phyloP scores from a whole-genome alignment of 2,797 vertebrate species.

The Cossypha heuglini region DNA sequence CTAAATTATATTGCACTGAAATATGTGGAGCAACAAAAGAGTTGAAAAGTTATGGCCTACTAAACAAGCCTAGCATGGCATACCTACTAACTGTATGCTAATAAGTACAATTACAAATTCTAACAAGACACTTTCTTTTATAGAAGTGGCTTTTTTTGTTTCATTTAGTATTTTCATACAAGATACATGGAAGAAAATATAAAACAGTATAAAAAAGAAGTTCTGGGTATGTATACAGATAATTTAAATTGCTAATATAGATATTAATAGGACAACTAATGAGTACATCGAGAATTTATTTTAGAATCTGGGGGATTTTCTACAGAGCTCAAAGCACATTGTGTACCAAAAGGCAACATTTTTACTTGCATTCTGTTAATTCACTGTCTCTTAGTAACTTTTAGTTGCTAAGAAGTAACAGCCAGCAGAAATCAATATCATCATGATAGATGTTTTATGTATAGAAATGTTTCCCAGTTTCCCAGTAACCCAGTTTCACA shows the following conservation, averaged over 20 bases:
- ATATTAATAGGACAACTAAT: background rate
- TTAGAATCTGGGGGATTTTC: rapidly evolving
- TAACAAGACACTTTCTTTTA: background rate
- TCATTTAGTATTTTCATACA: background rate
- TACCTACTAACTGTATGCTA: background rate
- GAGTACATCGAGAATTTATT: background rate
- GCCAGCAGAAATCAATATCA: background rate
- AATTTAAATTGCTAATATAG: background rate
- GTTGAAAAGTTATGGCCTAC: background rate
- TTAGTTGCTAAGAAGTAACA: background rate
- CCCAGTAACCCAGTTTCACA: background rate
- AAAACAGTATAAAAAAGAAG: background rate
- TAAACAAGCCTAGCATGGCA: background rate
- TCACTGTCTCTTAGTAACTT: background rate
- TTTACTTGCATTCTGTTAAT: background rate
- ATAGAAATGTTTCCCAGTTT: background rate
- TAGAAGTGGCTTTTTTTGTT: background rate
- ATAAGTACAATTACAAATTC: background rate
- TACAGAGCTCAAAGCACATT: background rate
- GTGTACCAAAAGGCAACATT: background rate
- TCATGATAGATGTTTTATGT: background rate
- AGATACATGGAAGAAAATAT: background rate
- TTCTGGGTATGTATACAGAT: background rate
- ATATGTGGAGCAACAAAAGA: background rate
- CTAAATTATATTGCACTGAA: background rate